A percentile compares a stretch with the other conserved stretches of the same genome.
Evolutionary conservation across 2,113 vertebrate species (phyloP).

Genomic region (Pteruthius melanotis): DNA sequence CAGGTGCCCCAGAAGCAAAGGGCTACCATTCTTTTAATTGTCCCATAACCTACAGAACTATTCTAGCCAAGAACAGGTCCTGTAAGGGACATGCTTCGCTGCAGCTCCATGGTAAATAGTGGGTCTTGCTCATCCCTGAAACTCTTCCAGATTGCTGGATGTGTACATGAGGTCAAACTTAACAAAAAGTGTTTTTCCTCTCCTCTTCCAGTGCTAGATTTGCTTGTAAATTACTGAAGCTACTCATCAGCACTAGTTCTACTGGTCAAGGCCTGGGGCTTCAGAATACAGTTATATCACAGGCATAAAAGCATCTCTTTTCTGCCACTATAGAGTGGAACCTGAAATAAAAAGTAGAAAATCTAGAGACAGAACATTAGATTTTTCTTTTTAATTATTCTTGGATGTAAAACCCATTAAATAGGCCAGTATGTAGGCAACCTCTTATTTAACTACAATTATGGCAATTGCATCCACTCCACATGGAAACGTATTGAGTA

Average conservation of each 20-base stretch:
- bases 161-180: neutral
- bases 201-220: neutral
- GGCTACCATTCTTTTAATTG: neutral
- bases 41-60: neutral
- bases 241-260: neutral
- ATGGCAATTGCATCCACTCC: neutral
- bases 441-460: neutral
- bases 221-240: slow-evolving; percentile 8
- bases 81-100: neutral
- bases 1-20: neutral
- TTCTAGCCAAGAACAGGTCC: neutral
- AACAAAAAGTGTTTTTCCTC: neutral
- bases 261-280: neutral
- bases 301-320: slow-evolving; percentile 1
- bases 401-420: neutral
- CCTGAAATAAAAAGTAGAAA: neutral
- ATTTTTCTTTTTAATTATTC: slow-evolving; percentile 7
- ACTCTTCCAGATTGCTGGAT: neutral
- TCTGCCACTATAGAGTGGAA: neutral
- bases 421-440: neutral
- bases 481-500: neutral
- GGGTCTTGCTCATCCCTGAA: neutral
- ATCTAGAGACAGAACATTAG: neutral
- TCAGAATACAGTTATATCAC: neutral
- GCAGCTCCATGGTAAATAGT: neutral